Base-by-base conservation (phyloP, 2,113 vertebrate genomes). In the Acrocephalus kingi region DNA sequence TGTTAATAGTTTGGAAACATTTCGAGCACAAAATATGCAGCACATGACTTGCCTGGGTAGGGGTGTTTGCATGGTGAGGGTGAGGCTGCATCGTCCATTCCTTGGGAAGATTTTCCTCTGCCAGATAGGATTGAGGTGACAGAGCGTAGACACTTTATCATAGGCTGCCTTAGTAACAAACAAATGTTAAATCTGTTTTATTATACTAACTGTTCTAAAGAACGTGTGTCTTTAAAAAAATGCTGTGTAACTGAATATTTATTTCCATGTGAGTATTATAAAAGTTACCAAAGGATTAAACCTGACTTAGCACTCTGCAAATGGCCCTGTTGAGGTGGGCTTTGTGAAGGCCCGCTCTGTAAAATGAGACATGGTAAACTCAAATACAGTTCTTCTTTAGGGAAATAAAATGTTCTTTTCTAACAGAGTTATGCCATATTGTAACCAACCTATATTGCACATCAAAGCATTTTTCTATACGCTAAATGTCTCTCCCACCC, bases 281-380 rank as follows among this genome's bases (percentile, higher is more conserved):
- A 97, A 98, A 94, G 84, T 97, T 98, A 99, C 99, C 99, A 99
- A 99, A 99, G 99, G 98, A 98, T 96, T 97, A 94, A 94, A 91
- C 80, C 93, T 95, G 94, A 96, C 17, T 95, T 96, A 96, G 96
- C 97, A 94, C 96, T 97, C 97, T 97, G 95, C 84, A 94, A 94
- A 56, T 35, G 84, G 95, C 97, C 98, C 96, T 96, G 96, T 95
- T 82, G 83, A 93, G 89, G 49, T 14, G 19, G 94, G 96, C 55
- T 78, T 92, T 83, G 56, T 94, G 95, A 95, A 84, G 90, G 95
- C 96, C 93, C 46, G 67, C 81, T 96, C 97, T 97, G 89, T 95
- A 90, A 96, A 93, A 86, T 9, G 21, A 96, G 79, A 97, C 93
- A 95, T 31, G 28, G 89, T 84, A 92, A 94, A 96, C 94, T 90